phyloP scores from a whole-genome alignment of 1,140 invertebrate genomes.

The Phthorimaea operculella region DNA sequence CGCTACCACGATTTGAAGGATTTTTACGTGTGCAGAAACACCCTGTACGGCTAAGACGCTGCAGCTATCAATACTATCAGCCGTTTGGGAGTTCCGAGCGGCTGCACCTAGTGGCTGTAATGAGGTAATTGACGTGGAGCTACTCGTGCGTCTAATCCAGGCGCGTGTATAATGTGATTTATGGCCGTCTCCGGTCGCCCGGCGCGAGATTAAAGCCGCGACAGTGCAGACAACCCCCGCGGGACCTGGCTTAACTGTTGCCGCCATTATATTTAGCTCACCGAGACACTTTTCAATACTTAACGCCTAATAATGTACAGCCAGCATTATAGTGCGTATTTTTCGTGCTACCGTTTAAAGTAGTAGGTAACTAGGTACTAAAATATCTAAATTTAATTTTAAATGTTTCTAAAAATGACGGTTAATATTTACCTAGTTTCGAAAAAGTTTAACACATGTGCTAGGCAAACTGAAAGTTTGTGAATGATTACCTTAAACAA shows the following conservation, averaged over 20 bases:
- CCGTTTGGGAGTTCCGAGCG: background rate
- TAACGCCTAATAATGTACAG: background rate
- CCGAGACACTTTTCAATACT: background rate
- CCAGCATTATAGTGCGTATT: too few species aligned
- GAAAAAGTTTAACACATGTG: too few species aligned
- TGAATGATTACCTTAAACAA: too few species aligned
- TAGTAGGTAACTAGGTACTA: too few species aligned
- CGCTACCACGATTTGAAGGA: too few species aligned
- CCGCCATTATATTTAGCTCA: conserved; percentile 1
- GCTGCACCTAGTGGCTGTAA: background rate
- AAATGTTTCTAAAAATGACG: too few species aligned
- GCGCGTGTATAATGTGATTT: conserved; percentile 5
- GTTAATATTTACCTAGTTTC: too few species aligned
- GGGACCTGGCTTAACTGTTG: conserved; percentile 2
- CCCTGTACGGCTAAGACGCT: background rate
- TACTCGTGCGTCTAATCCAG: background rate
- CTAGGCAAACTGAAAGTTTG: too few species aligned
- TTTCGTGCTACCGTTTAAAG: too few species aligned
- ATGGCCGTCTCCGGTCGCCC: background rate
- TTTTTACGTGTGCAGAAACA: too few species aligned
- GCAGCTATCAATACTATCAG: too few species aligned
- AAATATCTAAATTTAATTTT: too few species aligned
- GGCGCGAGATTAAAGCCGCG: background rate
- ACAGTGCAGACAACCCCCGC: background rate
- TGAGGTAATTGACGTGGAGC: background rate